Evolutionary conservation across 2,888 invertebrate species (phyloP).

Genomic region (Malacosoma neustria): DNA sequence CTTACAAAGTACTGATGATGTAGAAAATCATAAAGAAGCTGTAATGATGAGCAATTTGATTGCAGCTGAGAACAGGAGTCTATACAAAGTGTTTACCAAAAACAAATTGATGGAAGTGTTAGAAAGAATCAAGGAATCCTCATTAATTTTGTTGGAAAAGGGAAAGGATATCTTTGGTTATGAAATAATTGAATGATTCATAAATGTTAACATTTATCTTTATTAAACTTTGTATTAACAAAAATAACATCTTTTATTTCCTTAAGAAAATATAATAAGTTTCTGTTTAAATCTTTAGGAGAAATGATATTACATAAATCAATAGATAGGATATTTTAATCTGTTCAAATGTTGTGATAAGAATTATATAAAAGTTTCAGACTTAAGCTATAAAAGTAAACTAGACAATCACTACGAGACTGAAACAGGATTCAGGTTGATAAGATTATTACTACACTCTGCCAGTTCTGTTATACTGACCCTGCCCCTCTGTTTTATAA

Average conservation of each 20-base stretch:
- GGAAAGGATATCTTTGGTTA: slow-evolving; percentile 90
- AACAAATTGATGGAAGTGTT: slow-evolving; percentile 85
- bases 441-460: slow-evolving; percentile 94
- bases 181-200: slow-evolving; percentile 48
- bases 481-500: slow-evolving; percentile 94
- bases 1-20: slow-evolving; percentile 82
- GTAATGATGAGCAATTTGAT: slow-evolving; percentile 85
- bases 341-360: no score
- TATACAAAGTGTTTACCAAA: slow-evolving; percentile 88
- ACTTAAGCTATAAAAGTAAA: no score
- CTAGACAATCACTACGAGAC: no score
- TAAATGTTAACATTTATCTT: slow-evolving; percentile 17
- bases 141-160: slow-evolving; percentile 82
- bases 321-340: no score
- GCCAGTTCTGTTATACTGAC: slow-evolving; percentile 95
- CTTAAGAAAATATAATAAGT: no score
- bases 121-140: slow-evolving; percentile 85
- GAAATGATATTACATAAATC: no score
- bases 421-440: slow-evolving; percentile 82
- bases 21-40: slow-evolving; percentile 81
- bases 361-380: no score
- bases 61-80: slow-evolving; percentile 83
- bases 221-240: slow-evolving; percentile 25
- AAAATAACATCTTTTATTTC: no score
- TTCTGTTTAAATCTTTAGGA: no score